Base-by-base conservation (phyloP, 2,113 vertebrate genomes). In the Perccottus glenii region DNA sequence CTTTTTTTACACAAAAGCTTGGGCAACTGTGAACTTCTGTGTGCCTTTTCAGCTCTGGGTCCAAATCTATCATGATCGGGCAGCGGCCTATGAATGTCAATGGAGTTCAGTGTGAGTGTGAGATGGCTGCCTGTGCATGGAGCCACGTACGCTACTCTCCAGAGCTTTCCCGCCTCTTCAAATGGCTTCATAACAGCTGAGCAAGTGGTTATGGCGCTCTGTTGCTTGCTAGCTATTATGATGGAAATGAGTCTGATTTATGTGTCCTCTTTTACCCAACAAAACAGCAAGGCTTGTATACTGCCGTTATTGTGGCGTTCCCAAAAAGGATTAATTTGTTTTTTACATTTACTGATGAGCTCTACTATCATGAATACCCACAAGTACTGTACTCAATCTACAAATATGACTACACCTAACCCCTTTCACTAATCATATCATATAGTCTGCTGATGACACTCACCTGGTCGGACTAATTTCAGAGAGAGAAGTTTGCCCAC, bases 61-160 rank as follows among this genome's bases (percentile, higher is more conserved):
- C 72, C 69, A 69, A 79, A 79, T 83, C 76, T 64, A 83, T 83
- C 81, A 68, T 63, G 75, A 67, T 64, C 15, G 57, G 64, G 53
- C 57, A 68, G 74, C 76, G 58, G 78, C 77, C 77, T 70, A 76
- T 85, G 81, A 82, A 82, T 87, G 79, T 73, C 73, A 78, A 85
- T 79, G 74, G 55, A 60, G 77, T 27, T 76, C 48, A 42, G 66
- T 27, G 68, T 78, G 73, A 19, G 72, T 75, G 73, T 16, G 71
- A 70, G 65, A 74, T 55, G 81, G 80, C 74, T 76, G 75, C 45
- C 47, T 66, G 58, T 60, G 65, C 67, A 77, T 44, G 9, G 48
- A 53, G 38, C 68, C 2, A 62, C 35, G 48, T 60, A 48, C 52
- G 9, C 64, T 48, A 51, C 60, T 71, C 70, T 68, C 67, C 10